phyloP scores from a whole-genome alignment of 2,888 invertebrate genomes.

The Horisme vitalbata region DNA sequence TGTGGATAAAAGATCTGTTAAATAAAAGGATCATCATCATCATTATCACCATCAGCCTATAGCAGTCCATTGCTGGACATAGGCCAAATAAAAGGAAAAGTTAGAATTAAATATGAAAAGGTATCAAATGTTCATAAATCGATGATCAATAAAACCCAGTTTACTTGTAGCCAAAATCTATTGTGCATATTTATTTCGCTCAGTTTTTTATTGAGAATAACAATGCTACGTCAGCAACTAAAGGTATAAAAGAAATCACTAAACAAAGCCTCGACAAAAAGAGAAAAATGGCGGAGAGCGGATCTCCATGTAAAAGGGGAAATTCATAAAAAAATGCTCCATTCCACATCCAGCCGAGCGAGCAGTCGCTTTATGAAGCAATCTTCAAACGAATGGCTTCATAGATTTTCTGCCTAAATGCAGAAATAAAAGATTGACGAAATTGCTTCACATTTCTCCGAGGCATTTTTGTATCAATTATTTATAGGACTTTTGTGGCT shows the following conservation, averaged over 20 bases:
- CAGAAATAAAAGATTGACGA: slow-evolving; percentile 17
- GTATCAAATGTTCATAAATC: no score
- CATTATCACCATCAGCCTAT: no score
- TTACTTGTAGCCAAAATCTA: no score
- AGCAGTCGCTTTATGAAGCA: slow-evolving; percentile 21
- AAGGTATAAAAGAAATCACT: slow-evolving; percentile 6
- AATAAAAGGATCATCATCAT: no score
- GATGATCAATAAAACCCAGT: no score
- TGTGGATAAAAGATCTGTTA: no score
- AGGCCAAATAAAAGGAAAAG: no score
- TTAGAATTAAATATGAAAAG: no score
- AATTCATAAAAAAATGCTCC: slow-evolving; percentile 22
- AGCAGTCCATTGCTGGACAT: no score
- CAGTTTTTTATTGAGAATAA: no score
- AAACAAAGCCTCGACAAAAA: slow-evolving; percentile 2
- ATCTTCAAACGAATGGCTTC: slow-evolving; percentile 24
- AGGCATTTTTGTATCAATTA: slow-evolving; percentile 14
- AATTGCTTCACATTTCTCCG: slow-evolving; percentile 6
- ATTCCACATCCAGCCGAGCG: slow-evolving; percentile 17
- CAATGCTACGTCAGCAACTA: no score
- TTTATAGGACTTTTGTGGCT: slow-evolving; percentile 1
- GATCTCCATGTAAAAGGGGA: slow-evolving; percentile 14
- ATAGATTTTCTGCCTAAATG: slow-evolving; percentile 17
- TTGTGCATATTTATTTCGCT: no score
- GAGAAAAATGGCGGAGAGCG: slow-evolving; percentile 5